Evolutionary conservation across 2,888 invertebrate species (phyloP), one percentile per base, ranked within the genome.

Genomic region (Crossocerus cetratus): DNA sequence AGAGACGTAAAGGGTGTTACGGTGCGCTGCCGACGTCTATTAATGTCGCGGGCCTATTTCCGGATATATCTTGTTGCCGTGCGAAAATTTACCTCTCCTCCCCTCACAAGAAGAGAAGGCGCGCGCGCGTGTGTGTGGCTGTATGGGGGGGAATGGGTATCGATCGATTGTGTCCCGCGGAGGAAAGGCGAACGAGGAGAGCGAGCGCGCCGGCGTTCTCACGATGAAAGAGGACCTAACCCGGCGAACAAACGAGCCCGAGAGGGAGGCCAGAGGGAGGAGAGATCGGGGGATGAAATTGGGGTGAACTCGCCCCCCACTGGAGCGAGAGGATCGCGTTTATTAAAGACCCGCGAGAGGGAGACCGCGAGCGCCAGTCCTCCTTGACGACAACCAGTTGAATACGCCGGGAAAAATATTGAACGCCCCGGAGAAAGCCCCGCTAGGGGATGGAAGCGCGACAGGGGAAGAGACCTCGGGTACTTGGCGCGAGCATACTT

Each of bases 41-140:
- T 84, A 84, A 83, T 77, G 82, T 81, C 83, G 81, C 81, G 80
- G 78, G 76, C 82, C 84, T 84, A 84, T 85, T 85, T 85, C 83
- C 84, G 84, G 80, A 81, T 82, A 82, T 75, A 82, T 75, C 82
- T 82, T 78, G 85, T 85, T 85, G 84, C 86, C 78, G 86, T 86
- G 85, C 83, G 81, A 84, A 83, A 83, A 83, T 83, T 83, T 73
- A 76, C 74, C 80, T 72, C 72, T 66, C 72, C 69, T n/a, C 69
- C 55, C 5, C 32, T 32, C 32, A 4, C 8, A 11, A 32, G 8
- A 32, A 4, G 32, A 4, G 32, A 8, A 11, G 8, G 1, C 1
- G 23, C 23, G 23, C 23, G 23, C 23, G 23, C 23, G 32, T 32
- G 32, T 32, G 23, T 32, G 23, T 32, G 23, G 23, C 23, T 32